These are phyloP conservation scores for Ectemnius lituratus DNA, from an alignment of 2,888 invertebrate species.

Conservation along the genomic window DNA sequence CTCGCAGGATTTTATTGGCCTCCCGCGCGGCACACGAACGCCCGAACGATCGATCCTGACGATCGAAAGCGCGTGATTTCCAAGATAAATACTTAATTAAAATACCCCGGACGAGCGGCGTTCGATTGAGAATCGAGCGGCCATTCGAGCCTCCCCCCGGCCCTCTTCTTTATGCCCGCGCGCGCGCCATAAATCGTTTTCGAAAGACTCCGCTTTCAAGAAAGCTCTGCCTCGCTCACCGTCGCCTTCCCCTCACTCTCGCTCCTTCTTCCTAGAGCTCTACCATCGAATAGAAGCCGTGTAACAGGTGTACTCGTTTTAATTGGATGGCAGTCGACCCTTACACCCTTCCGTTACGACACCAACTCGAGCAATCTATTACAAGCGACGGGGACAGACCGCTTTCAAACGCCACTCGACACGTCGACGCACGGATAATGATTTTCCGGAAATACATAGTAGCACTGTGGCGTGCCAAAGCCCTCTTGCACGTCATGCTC, in stretches of 20 bases:
- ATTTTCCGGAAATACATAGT: slow-evolving; percentile 17
- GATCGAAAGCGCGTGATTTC: slow-evolving; percentile 26
- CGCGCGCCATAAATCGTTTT: slow-evolving; percentile 4
- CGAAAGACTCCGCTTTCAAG: background rate
- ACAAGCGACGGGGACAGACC: background rate
- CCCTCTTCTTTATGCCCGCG: slow-evolving; percentile 18
- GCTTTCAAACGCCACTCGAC: slow-evolving; percentile 12
- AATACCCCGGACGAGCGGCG: slow-evolving; percentile 26
- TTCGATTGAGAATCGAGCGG: slow-evolving; percentile 19
- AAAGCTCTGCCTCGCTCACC: background rate
- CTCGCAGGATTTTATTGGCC: slow-evolving; percentile 28
- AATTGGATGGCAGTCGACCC: slow-evolving; percentile 8
- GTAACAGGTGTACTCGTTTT: slow-evolving; percentile 1
- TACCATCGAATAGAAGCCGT: background rate
- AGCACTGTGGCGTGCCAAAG: slow-evolving; percentile 16
- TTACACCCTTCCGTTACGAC: slow-evolving; percentile 11
- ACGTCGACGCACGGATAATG: background rate
- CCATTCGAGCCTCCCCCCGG: slow-evolving; percentile 10
- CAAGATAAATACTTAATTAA: slow-evolving; percentile 55
- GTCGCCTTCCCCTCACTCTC: background rate
- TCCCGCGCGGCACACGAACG: slow-evolving; percentile 11
- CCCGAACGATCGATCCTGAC: slow-evolving; percentile 29
- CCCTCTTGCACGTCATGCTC: slow-evolving; percentile 1
- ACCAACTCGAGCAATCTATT: slow-evolving; percentile 7
- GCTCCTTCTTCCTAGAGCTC: too few species aligned